Evolutionary conservation across 1,140 invertebrate genomes (phyloP).

Genomic region (Cherax quadricarinatus): DNA sequence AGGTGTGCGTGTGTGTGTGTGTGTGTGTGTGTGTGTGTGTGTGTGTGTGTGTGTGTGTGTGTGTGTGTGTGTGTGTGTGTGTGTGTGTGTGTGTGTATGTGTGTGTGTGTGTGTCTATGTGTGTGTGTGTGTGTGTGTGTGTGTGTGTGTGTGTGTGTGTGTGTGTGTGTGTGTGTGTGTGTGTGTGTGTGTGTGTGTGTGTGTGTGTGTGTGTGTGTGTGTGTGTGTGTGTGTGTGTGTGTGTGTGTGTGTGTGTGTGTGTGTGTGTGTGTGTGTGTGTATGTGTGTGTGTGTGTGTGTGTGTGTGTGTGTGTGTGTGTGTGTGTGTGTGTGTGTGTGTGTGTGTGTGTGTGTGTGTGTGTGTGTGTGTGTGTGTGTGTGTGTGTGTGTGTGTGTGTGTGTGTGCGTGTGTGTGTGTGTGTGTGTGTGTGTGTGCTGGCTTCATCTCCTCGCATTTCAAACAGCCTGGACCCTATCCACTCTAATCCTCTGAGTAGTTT

Average conservation of each 20-base stretch:
- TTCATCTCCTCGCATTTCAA: too few relatives aligned
- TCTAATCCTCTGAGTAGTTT: neutral
- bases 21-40: too few relatives aligned
- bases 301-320: constrained; percentile 4
- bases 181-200: neutral
- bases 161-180: neutral
- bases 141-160: too few relatives aligned
- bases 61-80: too few relatives aligned
- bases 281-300: constrained; percentile 14
- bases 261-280: constrained; percentile 1
- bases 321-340: constrained; percentile 4
- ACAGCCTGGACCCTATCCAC: neutral
- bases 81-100: too few relatives aligned
- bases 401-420: constrained; percentile 6
- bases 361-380: constrained; percentile 2
- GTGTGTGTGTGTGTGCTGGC: too few relatives aligned
- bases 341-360: neutral
- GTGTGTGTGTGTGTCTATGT: too few relatives aligned
- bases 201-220: neutral
- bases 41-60: too few relatives aligned
- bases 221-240: constrained; percentile 3
- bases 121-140: too few relatives aligned
- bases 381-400: constrained; percentile 10
- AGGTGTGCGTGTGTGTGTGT: too few relatives aligned
- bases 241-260: neutral